phyloP scores from a whole-genome alignment of 2,797 vertebrate species.

The Anguilla obscura region DNA sequence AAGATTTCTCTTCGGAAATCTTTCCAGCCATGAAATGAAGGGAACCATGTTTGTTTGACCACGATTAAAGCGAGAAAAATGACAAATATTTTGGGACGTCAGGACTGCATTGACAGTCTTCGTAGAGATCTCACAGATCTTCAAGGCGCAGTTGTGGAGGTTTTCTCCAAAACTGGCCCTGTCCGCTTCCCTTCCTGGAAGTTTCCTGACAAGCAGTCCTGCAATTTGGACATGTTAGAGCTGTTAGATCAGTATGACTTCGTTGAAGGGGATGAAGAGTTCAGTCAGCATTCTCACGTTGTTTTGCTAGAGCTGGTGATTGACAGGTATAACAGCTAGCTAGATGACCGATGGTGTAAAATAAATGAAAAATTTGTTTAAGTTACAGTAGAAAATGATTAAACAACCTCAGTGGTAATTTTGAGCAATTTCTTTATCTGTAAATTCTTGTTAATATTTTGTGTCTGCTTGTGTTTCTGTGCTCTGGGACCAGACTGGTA shows the following conservation, averaged over 20 bases:
- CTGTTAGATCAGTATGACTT: slow-evolving; percentile 86
- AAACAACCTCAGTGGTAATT: neutral
- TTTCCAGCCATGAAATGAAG: neutral
- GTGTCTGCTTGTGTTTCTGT: slow-evolving; percentile 26
- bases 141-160: slow-evolving; percentile 81
- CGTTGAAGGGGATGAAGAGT: slow-evolving; percentile 76
- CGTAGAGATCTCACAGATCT: slow-evolving; percentile 83
- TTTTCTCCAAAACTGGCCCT: slow-evolving; percentile 82
- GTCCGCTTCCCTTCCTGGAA: slow-evolving; percentile 86
- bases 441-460: slow-evolving; percentile 20
- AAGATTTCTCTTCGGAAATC: neutral
- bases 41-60: neutral
- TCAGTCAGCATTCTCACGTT: slow-evolving; percentile 83
- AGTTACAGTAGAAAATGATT: neutral
- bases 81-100: slow-evolving; percentile 76
- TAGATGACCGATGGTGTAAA: slow-evolving; percentile 11
- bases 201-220: slow-evolving; percentile 86
- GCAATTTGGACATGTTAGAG: slow-evolving; percentile 79
- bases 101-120: slow-evolving; percentile 82
- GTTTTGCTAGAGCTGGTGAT: slow-evolving; percentile 86
- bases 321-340: slow-evolving; percentile 78
- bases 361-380: neutral
- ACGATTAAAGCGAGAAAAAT: slow-evolving; percentile 57
- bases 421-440: neutral
- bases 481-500: slow-evolving; percentile 73